These are phyloP conservation scores for Agriotes lineatus DNA, from an alignment of 2,888 invertebrate species.

Conservation along the genomic window DNA sequence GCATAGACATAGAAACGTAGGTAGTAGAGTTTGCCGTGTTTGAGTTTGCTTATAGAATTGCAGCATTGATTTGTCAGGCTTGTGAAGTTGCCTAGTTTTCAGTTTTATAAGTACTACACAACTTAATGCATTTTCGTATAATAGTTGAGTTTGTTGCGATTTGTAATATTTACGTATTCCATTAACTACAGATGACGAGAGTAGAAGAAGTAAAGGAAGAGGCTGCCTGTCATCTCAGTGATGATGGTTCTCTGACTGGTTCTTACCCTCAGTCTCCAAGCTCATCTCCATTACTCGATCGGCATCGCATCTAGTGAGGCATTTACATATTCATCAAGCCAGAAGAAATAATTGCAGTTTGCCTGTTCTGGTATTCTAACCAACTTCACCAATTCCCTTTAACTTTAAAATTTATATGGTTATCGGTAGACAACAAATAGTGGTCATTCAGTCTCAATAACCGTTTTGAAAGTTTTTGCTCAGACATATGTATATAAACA, in stretches of 20 bases:
- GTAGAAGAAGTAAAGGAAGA: conserved; percentile 73
- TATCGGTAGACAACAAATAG: no score
- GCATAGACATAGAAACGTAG: conserved; percentile 42
- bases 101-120: not conserved
- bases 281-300: conserved; percentile 46
- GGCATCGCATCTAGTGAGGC: conserved; percentile 20
- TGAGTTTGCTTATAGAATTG: conserved; percentile 40
- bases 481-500: no score
- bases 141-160: not conserved
- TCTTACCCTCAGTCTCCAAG: conserved; percentile 47
- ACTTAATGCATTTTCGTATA: conserved; percentile 14
- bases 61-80: conserved; percentile 12
- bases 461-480: no score
- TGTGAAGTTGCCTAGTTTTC: conserved; percentile 7
- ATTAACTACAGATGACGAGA: conserved; percentile 69
- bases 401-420: no score
- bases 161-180: not conserved
- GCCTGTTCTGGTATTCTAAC: not conserved
- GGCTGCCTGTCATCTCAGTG: conserved; percentile 77
- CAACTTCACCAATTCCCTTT: not conserved
- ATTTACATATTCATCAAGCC: not conserved
- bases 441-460: no score
- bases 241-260: conserved; percentile 59
- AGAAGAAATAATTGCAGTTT: not conserved
- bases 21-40: conserved; percentile 48